Base-by-base conservation (phyloP, 1,140 invertebrate species). In the Carcinoscorpius rotundicauda region DNA sequence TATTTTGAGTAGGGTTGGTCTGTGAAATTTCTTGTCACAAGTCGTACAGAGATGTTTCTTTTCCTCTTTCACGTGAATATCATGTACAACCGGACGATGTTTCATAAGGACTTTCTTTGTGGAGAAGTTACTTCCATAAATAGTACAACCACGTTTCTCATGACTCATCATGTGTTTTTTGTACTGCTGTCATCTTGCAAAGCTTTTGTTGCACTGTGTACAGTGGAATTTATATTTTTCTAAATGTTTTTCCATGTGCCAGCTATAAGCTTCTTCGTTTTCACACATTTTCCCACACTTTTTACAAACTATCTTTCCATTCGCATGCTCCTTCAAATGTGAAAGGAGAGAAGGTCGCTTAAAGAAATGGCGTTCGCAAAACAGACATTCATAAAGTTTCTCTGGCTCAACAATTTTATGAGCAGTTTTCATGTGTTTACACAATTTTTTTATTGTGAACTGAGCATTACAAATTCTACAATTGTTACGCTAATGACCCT, bases 211-310 rank as follows among this genome's bases (percentile, higher is more conserved):
- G 68, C 73, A 75, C 29, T 71, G 68, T n/a, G 61, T 49, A 64
- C 73, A 75, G 10, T 66, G 64, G 64, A 60, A 73, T 49, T 69
- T 66, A 52, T 64, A 63, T n/a, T 65, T 64, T 52, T 68, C 65
- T 4, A 68, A 52, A 64, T 76, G 75, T 9, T 65, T 63, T 51
- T 63, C 61, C 57, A 70, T 67, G 62, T 76, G 75, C 51, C 63
- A 64, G 6, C 62, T 57, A 51, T 70, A 72, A n/a, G 56, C n/a
- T 10, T 65, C 68, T 52, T 69, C 56, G 58, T 70, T 68, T 5
- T 69, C 64, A 48, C 62, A 70, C 58, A 75, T 71, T 51, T 66
- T 60, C 6, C 75, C 74, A 71, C 75, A 76, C 64, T 66, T 69
- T 48, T 66, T 48, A 64, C 75, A 76, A 4, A 74, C 71, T 51